These are phyloP conservation scores for Pseudomyrmex pallidus DNA, from an alignment of 1,140 invertebrate species.

Conservation along the genomic window DNA sequence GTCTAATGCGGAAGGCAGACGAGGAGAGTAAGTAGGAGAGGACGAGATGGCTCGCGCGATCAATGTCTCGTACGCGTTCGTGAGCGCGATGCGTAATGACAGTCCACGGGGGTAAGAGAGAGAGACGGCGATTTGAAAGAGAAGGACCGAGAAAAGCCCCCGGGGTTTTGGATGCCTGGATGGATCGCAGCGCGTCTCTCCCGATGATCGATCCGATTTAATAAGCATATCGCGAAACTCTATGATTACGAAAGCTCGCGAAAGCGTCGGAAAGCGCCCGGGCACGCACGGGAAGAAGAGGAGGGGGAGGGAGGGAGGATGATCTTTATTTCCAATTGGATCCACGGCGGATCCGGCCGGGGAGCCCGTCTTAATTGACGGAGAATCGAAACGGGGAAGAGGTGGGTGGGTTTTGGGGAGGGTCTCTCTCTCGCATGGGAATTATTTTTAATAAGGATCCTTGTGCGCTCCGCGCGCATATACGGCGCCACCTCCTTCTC, in stretches of 20 bases:
- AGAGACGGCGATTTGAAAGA: background rate
- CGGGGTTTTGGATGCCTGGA: conserved; percentile 12
- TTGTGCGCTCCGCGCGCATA: conserved; percentile 37
- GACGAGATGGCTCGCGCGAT: conserved; percentile 22
- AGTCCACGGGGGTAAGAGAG: background rate
- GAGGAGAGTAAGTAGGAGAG: background rate
- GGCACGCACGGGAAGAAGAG: background rate
- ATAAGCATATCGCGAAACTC: conserved; percentile 77
- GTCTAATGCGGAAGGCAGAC: conserved; percentile 31
- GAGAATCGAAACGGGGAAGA: conserved; percentile 59
- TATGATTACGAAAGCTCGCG: conserved; percentile 74
- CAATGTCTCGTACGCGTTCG: conserved; percentile 58
- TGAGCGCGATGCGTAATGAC: conserved; percentile 58
- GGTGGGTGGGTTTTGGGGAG: conserved; percentile 63
- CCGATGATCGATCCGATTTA: conserved; percentile 73
- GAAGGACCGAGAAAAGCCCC: background rate
- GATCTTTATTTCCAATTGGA: conserved; percentile 78
- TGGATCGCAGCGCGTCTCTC: background rate
- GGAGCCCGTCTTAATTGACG: conserved; percentile 69
- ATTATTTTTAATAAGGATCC: conserved; percentile 76
- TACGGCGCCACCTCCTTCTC: conserved; percentile 41
- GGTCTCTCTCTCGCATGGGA: conserved; percentile 60
- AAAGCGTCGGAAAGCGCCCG: conserved; percentile 67
- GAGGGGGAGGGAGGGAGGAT: background rate
- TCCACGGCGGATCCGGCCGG: conserved; percentile 61